These are phyloP conservation scores for Mongoloraphidia duomilia DNA, from an alignment of 2,888 invertebrate species.

Conservation along the genomic window DNA sequence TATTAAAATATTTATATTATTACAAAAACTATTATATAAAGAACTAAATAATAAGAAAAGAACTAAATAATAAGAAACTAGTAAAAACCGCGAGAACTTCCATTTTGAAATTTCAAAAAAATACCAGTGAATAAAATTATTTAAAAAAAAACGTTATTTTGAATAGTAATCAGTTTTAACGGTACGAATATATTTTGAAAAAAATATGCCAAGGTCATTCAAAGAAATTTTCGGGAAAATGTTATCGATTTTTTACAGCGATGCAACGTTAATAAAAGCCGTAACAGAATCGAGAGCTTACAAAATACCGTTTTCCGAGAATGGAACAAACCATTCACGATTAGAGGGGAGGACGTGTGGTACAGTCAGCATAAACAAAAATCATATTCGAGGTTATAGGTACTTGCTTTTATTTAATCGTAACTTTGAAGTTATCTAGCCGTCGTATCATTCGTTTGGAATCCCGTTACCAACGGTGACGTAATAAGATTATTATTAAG, in stretches of 20 bases:
- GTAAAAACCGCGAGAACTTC: too few relatives aligned
- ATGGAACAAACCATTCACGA: constrained; percentile 28
- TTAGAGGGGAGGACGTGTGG: constrained; percentile 26
- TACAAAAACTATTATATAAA: too few relatives aligned
- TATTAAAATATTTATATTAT: too few relatives aligned
- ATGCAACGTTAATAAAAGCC: constrained; percentile 2
- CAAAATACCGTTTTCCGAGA: constrained; percentile 28
- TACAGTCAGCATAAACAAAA: background rate
- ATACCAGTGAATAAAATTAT: constrained; percentile 2
- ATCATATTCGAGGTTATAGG: background rate
- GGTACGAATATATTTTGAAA: constrained; percentile 15
- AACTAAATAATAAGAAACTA: too few relatives aligned
- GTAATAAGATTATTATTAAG: too few relatives aligned
- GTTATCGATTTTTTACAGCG: background rate
- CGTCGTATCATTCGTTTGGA: too few relatives aligned
- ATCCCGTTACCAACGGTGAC: too few relatives aligned
- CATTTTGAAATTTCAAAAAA: too few relatives aligned
- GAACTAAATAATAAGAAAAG: too few relatives aligned
- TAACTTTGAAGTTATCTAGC: too few relatives aligned
- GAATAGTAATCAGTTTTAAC: constrained; percentile 15
- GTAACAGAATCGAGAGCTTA: constrained; percentile 9
- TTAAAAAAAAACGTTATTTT: constrained; percentile 4
- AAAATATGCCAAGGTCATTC: background rate
- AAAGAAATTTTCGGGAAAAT: background rate
- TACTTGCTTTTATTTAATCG: too few relatives aligned